Conservation (phyloP, 2,113 vertebrate genomes). For the Alosa alosa region DNA sequence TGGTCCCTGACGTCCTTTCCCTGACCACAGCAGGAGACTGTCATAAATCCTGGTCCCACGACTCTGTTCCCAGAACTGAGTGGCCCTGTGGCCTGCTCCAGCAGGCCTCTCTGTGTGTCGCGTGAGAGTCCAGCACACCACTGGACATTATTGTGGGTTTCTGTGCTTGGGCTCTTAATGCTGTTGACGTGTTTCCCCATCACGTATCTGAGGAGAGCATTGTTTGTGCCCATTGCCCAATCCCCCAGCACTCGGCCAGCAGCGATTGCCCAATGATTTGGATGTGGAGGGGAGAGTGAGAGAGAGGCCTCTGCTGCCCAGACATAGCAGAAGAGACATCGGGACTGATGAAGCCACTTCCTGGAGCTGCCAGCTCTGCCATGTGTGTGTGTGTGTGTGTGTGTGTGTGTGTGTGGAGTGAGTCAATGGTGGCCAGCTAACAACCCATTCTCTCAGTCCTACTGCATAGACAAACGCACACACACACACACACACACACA, state of each 20-base stretch:
- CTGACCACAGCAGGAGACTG: too few relatives aligned
- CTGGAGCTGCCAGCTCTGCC: too few relatives aligned
- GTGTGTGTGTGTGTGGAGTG: too few relatives aligned
- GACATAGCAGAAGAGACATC: neutral
- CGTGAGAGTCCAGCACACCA: too few relatives aligned
- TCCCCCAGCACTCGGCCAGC: neutral
- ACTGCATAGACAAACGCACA: neutral
- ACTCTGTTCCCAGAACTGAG: neutral
- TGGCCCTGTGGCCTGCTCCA: neutral
- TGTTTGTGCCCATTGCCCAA: constrained; percentile 29
- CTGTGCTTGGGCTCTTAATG: too few relatives aligned
- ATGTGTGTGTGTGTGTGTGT: too few relatives aligned
- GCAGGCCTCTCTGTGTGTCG: neutral
- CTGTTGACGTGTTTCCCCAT: constrained; percentile 20
- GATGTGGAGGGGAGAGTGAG: neutral
- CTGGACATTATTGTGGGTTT: too few relatives aligned
- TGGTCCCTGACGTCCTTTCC: too few relatives aligned
- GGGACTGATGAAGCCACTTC: too few relatives aligned
- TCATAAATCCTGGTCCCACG: neutral
- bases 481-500: neutral
- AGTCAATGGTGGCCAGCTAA: too few relatives aligned
- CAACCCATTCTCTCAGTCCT: too few relatives aligned
- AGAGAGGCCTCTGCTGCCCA: too few relatives aligned
- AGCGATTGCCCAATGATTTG: constrained; percentile 30
- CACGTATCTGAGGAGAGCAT: constrained; percentile 19